A percentile compares a stretch with the other conserved stretches of the same genome.
phyloP scores from a whole-genome alignment of 2,888 invertebrate species.

The Lucinisca nassula region DNA sequence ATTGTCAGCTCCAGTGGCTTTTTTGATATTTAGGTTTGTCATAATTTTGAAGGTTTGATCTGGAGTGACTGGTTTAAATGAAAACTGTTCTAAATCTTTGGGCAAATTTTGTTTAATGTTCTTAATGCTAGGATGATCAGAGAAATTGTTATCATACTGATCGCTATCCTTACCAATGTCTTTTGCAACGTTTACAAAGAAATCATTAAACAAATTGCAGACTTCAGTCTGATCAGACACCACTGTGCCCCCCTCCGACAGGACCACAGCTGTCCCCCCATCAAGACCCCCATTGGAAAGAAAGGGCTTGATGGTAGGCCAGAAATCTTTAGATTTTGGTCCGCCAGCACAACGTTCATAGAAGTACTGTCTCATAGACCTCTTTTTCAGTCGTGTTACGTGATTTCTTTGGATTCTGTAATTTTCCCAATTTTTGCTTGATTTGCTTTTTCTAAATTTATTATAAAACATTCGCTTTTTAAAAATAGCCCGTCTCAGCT shows the following conservation, averaged over 20 bases:
- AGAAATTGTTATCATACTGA: not conserved
- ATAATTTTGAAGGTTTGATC: not conserved
- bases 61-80: not conserved
- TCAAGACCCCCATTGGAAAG: not conserved
- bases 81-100: not conserved
- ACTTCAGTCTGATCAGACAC: not conserved
- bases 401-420: conserved; percentile 36
- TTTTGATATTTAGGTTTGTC: not conserved
- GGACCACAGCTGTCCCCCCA: not conserved
- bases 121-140: not conserved
- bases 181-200: conserved; percentile 1
- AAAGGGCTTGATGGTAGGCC: conserved; percentile 1
- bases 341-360: not conserved
- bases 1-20: not conserved
- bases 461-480: conserved; percentile 39
- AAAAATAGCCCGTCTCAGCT: conserved; percentile 28
- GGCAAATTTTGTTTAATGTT: not conserved
- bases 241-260: not conserved
- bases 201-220: not conserved
- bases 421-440: conserved; percentile 23
- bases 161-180: not conserved
- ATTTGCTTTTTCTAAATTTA: conserved; percentile 22
- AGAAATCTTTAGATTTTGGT: not conserved
- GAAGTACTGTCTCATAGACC: not conserved
- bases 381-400: conserved; percentile 22